Percentiles rank a stretch among this genome's conserved stretches.
phyloP scores from a whole-genome alignment of 1,140 invertebrate species.

The Thereuonema tuberculata region DNA sequence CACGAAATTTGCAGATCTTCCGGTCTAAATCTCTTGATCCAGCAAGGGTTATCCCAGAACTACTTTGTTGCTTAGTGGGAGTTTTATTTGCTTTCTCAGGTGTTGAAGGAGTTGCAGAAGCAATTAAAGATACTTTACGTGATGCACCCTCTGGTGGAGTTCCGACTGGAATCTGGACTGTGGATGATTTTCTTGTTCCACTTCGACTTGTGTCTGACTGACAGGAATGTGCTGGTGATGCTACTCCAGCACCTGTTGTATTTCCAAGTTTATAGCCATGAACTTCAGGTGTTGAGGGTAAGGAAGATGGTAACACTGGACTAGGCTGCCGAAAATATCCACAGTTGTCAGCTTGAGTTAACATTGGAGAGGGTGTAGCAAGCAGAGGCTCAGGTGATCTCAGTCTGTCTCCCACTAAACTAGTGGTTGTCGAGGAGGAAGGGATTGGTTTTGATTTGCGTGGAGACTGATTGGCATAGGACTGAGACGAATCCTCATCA shows the following conservation, averaged over 20 bases:
- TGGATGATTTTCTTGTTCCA: neutral
- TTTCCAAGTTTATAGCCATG: neutral
- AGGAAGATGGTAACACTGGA: neutral
- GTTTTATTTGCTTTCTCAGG: neutral
- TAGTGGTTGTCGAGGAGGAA: neutral
- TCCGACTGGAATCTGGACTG: too few relatives aligned
- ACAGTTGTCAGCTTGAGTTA: neutral
- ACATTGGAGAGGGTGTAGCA: neutral
- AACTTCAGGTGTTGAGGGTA: neutral
- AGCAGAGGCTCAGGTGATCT: neutral
- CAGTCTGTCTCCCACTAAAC: neutral
- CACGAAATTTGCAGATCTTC: neutral
- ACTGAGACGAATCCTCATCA: neutral
- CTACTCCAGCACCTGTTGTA: neutral
- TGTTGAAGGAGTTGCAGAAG: neutral
- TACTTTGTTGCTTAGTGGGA: neutral
- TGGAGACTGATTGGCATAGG: neutral
- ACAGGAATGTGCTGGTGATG: neutral
- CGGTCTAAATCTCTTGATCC: neutral
- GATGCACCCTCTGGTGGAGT: too few relatives aligned
- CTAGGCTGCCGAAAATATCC: neutral
- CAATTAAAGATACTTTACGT: too few relatives aligned
- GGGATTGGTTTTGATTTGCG: neutral
- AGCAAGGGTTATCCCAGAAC: neutral
- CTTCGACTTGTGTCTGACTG: neutral